Conservation (phyloP, 2,888 invertebrate species). For the Hylaea fasciaria region DNA sequence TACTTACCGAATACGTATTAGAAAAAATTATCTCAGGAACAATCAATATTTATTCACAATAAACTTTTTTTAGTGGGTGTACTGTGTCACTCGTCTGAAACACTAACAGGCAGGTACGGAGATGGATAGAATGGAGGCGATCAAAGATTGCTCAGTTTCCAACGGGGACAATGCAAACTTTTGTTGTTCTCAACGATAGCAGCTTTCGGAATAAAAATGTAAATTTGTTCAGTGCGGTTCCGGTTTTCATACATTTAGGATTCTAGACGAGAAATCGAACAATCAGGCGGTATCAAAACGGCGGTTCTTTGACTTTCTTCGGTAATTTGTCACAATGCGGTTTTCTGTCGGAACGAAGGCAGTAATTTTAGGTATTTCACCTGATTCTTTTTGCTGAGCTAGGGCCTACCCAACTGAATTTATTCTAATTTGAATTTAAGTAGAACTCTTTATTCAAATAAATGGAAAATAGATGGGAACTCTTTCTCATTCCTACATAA, state of each 20-base stretch:
- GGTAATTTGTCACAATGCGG: constrained; percentile 54
- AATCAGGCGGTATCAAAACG: constrained; percentile 58
- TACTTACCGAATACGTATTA: too few species aligned
- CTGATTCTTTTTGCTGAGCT: constrained; percentile 2
- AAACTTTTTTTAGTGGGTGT: not conserved
- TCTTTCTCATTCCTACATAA: not conserved
- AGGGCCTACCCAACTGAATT: not conserved
- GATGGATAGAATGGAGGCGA: constrained; percentile 63
- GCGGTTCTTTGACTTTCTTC: constrained; percentile 47
- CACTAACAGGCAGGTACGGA: constrained; percentile 58
- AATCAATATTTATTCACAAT: too few species aligned
- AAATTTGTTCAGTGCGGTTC: constrained; percentile 69
- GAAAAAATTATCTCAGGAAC: too few species aligned
- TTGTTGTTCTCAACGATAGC: constrained; percentile 63
- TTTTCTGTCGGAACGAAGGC: constrained; percentile 12
- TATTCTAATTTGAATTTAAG: constrained; percentile 4
- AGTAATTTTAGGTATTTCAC: constrained; percentile 16
- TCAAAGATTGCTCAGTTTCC: constrained; percentile 76
- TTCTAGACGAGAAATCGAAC: constrained; percentile 61
- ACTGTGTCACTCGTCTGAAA: constrained; percentile 27
- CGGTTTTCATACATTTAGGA: constrained; percentile 61
- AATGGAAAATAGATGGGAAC: not conserved
- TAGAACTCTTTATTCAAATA: constrained; percentile 2
- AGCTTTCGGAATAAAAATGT: constrained; percentile 74
- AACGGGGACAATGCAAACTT: constrained; percentile 70